Evolutionary conservation across 2,113 vertebrate genomes (phyloP).

Genomic region (Labeo catla): DNA sequence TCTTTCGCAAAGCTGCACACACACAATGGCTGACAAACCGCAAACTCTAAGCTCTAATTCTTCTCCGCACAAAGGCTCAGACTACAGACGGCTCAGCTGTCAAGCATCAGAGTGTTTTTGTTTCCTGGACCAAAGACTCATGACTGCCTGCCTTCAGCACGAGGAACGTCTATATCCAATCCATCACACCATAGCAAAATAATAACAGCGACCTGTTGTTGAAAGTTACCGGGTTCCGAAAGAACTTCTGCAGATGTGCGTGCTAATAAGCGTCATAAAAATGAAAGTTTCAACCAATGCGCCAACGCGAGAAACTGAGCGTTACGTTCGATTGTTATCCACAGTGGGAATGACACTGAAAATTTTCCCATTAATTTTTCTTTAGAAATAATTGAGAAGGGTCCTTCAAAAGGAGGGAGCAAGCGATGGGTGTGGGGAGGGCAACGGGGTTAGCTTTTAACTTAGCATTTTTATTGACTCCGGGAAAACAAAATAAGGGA

Average conservation of each 20-base stretch:
- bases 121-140: slow-evolving; percentile 53
- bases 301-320: background rate
- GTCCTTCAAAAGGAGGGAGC: slow-evolving; percentile 70
- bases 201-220: slow-evolving; percentile 22
- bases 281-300: background rate
- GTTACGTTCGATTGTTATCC: background rate
- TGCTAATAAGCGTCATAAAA: slow-evolving; percentile 8
- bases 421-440: slow-evolving; percentile 70
- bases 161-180: slow-evolving; percentile 67
- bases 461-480: slow-evolving; percentile 99
- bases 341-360: slow-evolving; percentile 62
- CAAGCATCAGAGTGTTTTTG: slow-evolving; percentile 56
- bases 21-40: slow-evolving; percentile 66
- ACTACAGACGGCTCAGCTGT: slow-evolving; percentile 44
- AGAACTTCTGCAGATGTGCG: slow-evolving; percentile 35
- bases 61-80: slow-evolving; percentile 32
- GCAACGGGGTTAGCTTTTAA: slow-evolving; percentile 82
- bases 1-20: slow-evolving; percentile 55
- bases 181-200: slow-evolving; percentile 41
- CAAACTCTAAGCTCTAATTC: slow-evolving; percentile 44
- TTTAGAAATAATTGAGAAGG: slow-evolving; percentile 77
- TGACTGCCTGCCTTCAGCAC: slow-evolving; percentile 57
- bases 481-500: slow-evolving; percentile 98
- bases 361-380: slow-evolving; percentile 60
- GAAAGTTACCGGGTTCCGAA: background rate